Evolutionary conservation across 2,113 vertebrate genomes (phyloP), one percentile per base, ranked within the genome.

Genomic region (Vicugna pacos): DNA sequence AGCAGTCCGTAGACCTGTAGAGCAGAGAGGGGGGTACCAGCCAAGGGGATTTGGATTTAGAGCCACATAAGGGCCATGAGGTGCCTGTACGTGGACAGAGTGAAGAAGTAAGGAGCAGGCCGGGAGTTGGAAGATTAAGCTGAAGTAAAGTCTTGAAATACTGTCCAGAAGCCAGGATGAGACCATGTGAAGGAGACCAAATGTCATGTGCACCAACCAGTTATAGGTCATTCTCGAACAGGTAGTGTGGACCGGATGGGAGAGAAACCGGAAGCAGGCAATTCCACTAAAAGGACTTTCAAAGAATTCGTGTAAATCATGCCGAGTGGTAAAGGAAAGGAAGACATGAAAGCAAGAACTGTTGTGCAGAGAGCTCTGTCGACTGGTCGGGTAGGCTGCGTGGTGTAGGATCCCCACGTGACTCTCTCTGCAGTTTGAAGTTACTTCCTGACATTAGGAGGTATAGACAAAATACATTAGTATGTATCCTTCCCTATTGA

Each of bases 191-290:
- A 35, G n/a, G 28, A 64, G 15, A 65, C 0, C 0, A 62, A 12
- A 69, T 42, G 19, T 65, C 52, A 75, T 17, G 26, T 28, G 16
- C 46, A n/a, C 22, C 19, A 24, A 24, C 20, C n/a, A 64, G 30
- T 32, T 81, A n/a, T 10, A 48, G 28, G n/a, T 52, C 52, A 73
- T 75, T 73, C 75, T 62, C 28, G 35, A 20, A 8, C 38, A 46
- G 48, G 28, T 30, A 24, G 38, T 20, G 16, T 48, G 22, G 64
- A 38, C 0, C 13, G 16, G 35, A 58, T 0, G 0, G 0, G 20
- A 70, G 8, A 79, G 54, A 85, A 70, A 72, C 6, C 1, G 4
- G 24, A 77, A 89, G 48, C 54, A 89, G 42, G 28, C 28, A 52
- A 70, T 65, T 15, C 38, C 20, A 65, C 86, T 67, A 76, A 77